These are phyloP conservation scores for Asteroscopus sphinx DNA, from an alignment of 2,888 invertebrate species.

Conservation along the genomic window DNA sequence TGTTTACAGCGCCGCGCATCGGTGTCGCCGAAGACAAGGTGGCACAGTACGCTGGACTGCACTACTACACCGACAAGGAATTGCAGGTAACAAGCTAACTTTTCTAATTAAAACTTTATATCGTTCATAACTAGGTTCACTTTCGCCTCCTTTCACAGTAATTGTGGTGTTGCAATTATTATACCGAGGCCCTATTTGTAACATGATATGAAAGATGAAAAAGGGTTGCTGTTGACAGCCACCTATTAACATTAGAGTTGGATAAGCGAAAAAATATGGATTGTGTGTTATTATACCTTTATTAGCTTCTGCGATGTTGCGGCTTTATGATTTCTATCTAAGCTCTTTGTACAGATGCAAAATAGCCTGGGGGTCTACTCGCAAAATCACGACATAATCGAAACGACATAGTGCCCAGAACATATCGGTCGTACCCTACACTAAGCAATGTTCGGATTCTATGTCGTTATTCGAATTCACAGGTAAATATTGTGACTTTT, in stretches of 20 bases:
- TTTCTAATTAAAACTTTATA: conserved; percentile 24
- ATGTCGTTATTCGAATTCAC: no score
- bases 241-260: conserved; percentile 31
- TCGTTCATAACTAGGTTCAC: conserved; percentile 14
- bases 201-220: conserved; percentile 35
- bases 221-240: conserved; percentile 37
- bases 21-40: conserved; percentile 98
- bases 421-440: no score
- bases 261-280: conserved; percentile 35
- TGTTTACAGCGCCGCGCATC: conserved; percentile 95
- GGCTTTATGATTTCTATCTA: conserved; percentile 23
- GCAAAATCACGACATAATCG: no score
- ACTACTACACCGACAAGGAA: conserved; percentile 98
- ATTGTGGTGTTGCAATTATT: conserved; percentile 24
- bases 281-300: conserved; percentile 27
- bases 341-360: conserved; percentile 11
- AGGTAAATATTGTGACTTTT: no score
- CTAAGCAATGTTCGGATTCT: no score
- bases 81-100: conserved; percentile 91
- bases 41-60: conserved; percentile 96
- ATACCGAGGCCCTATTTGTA: conserved; percentile 25
- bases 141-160: conserved; percentile 7
- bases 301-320: conserved; percentile 28
- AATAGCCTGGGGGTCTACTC: no score
- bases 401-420: no score